Evolutionary conservation across 2,113 vertebrate species (phyloP), one percentile per base, ranked within the genome.

Genomic region (Psilopsiagon aymara): DNA sequence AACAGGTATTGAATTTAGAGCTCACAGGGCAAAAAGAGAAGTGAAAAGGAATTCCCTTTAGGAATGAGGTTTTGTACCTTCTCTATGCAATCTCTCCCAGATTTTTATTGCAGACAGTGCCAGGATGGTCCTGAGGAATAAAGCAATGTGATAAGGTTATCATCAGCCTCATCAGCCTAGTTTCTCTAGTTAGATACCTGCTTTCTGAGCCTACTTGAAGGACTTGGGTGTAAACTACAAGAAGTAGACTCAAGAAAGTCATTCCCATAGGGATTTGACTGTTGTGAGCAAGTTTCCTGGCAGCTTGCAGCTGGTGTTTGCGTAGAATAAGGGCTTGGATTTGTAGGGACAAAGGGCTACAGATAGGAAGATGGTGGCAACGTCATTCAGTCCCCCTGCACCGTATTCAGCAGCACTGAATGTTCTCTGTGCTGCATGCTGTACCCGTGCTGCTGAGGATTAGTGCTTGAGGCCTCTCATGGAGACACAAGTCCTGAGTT

Each of bases 1-100:
- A 92, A 94, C 97, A 98, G 98, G 98, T 99, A 94, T 47, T 24
- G 29, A 41, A 39, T 53, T 55, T 5, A 37, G 46, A 1, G 0
- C 18, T 79, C 52, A 62, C 10, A 47, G 62, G 18, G 44, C 28
- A 77, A 27, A 53, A 53, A 20, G 29, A 41, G 47, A 64, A 62
- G 31, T n/a, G 55, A 24, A 35, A 33, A 73, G 6, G 57, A 24
- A 35, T 35, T 59, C 23, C 13, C 23, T 67, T 59, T 19, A 55
- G 57, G 35, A 33, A 14, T 11, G 59, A 10, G 0, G 4, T 55
- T 70, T 39, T 59, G 12, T 35, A 18, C 6, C 3, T 47, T 75
- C 13, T 68, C 12, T 74, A n/a, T 46, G 39, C 14, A 27, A 1
- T 66, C 35, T 63, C 17, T 60, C 9, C 27, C 44, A 41, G 24